A percentile compares a stretch with the other conserved stretches of the same genome.
These are phyloP conservation scores for Athalia circularis DNA, from an alignment of 2,888 invertebrate species.

Conservation along the genomic window DNA sequence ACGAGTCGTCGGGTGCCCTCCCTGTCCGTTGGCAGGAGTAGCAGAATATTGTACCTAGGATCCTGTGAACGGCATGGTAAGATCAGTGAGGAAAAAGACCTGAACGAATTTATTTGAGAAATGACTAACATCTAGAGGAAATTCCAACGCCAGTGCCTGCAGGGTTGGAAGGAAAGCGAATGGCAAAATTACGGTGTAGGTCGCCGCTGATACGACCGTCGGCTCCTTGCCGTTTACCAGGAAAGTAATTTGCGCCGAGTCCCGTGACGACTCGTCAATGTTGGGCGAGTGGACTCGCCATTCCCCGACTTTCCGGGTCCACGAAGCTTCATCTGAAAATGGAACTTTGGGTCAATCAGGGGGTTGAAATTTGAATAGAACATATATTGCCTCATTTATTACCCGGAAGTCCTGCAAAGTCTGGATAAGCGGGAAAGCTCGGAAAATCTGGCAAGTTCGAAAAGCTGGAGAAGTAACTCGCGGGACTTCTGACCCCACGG, in stretches of 20 bases:
- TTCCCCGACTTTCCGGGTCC: conserved; percentile 28
- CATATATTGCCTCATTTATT: not conserved
- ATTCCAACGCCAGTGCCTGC: conserved; percentile 83
- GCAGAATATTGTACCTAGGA: conserved; percentile 83
- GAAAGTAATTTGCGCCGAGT: conserved; percentile 68
- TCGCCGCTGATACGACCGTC: conserved; percentile 75
- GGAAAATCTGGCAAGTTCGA: conserved; percentile 48
- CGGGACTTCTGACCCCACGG: conserved; percentile 57
- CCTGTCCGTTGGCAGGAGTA: conserved; percentile 82
- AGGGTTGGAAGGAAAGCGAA: conserved; percentile 84
- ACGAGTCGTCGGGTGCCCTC: conserved; percentile 80
- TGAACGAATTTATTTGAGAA: no score
- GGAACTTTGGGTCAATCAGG: not conserved
- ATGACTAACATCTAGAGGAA: conserved; percentile 85
- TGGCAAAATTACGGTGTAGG: conserved; percentile 86
- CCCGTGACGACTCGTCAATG: conserved; percentile 48
- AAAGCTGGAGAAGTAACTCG: conserved; percentile 64
- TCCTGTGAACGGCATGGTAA: conserved; percentile 64
- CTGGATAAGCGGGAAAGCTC: conserved; percentile 31
- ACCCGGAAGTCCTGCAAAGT: conserved; percentile 22
- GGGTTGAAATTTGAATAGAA: not conserved
- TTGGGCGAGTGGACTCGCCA: conserved; percentile 33
- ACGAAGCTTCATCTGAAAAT: conserved; percentile 25
- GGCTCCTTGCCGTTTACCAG: conserved; percentile 70
- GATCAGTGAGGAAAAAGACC: not conserved